Percentiles rank a stretch among this genome's conserved stretches.
Conservation (phyloP, 2,888 invertebrate species). For the Epistrophe grossulariae region DNA sequence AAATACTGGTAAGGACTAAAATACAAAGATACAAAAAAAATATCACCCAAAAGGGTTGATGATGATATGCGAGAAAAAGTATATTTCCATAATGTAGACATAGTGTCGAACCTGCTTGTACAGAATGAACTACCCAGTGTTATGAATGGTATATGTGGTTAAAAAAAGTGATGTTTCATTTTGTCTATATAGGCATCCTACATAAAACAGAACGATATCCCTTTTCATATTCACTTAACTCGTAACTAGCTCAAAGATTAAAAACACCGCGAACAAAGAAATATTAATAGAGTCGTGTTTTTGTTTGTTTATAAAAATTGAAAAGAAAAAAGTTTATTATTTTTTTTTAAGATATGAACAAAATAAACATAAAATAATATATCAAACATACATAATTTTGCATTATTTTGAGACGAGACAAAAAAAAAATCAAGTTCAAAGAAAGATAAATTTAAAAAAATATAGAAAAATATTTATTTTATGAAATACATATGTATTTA, state of each 20-base stretch:
- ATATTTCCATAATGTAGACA: constrained; percentile 27
- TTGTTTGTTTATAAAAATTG: constrained; percentile 19
- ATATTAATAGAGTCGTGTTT: constrained; percentile 27
- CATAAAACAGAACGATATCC: constrained; percentile 6
- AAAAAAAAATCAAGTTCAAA: background rate
- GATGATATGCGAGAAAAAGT: background rate
- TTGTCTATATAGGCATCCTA: background rate
- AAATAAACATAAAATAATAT: too few species aligned
- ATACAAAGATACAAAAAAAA: background rate
- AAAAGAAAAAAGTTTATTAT: background rate
- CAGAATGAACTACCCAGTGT: constrained; percentile 16
- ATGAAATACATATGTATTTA: background rate
- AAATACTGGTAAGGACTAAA: background rate
- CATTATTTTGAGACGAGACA: background rate
- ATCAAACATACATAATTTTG: background rate
- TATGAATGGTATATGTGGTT: constrained; percentile 10
- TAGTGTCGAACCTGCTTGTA: constrained; percentile 22
- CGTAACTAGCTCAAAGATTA: constrained; percentile 21
- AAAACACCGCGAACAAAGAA: constrained; percentile 28
- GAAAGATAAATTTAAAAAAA: background rate
- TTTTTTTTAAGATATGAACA: background rate
- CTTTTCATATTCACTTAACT: background rate
- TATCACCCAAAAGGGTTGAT: background rate
- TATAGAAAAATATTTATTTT: constrained; percentile 1
- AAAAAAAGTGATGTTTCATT: constrained; percentile 5